phyloP scores from a whole-genome alignment of 2,113 vertebrate genomes.

The Piprites chloris region DNA sequence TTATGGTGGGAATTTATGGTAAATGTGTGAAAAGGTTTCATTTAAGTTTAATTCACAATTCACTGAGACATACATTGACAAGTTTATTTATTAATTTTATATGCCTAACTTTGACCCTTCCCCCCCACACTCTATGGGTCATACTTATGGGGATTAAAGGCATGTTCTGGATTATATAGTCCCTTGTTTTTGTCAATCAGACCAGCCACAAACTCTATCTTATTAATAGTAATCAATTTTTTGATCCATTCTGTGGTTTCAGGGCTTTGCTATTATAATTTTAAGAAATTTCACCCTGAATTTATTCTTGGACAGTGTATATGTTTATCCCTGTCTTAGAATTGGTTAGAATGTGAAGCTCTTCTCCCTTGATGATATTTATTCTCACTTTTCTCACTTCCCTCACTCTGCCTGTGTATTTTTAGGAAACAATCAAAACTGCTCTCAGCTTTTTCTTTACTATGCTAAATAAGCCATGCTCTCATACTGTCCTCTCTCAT shows the following conservation, averaged over 20 bases:
- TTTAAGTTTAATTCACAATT: not conserved
- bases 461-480: not conserved
- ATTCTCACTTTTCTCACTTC: slow-evolving; percentile 22
- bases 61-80: not conserved
- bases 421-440: slow-evolving; percentile 41
- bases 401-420: not conserved
- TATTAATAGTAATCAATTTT: not conserved
- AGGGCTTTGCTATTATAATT: not conserved
- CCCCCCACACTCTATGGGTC: not conserved
- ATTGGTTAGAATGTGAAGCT: not conserved
- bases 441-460: not conserved
- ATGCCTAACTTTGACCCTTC: not conserved
- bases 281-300: not conserved
- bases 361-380: not conserved
- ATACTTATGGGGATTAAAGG: not conserved
- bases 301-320: not conserved
- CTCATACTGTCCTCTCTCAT: not conserved
- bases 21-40: not conserved
- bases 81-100: not conserved
- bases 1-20: not conserved
- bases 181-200: not conserved
- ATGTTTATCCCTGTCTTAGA: not conserved
- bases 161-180: not conserved
- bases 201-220: not conserved
- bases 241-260: not conserved